phyloP scores from a whole-genome alignment of 2,797 vertebrate species.

The Mormyrops boulengeri region DNA sequence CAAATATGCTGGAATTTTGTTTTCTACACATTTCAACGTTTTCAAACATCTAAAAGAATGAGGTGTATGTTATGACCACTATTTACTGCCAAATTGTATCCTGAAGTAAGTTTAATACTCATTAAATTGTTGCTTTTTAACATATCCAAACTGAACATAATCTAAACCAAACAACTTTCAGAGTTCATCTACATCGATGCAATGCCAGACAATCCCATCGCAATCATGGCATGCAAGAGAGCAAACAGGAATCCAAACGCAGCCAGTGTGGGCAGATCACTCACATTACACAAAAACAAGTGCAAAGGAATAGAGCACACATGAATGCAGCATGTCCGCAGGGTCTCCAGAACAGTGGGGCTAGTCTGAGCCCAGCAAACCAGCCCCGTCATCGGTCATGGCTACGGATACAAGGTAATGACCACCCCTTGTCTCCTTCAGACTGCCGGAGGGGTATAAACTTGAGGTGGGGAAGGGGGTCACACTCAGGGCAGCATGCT shows the following conservation, averaged over 20 bases:
- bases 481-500: conserved; percentile 33
- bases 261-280: background rate
- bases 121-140: background rate
- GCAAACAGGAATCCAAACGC: background rate
- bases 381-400: background rate
- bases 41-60: background rate
- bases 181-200: background rate
- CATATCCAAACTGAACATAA: background rate
- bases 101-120: background rate
- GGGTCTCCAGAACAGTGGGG: background rate
- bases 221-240: background rate
- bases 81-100: background rate
- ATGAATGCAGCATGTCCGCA: background rate
- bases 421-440: background rate
- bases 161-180: background rate
- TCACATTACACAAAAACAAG: background rate
- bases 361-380: background rate
- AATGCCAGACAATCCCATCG: background rate
- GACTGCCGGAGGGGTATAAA: background rate
- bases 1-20: background rate
- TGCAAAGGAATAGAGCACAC: background rate
- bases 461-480: background rate
- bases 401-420: background rate
- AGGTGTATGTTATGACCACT: background rate
- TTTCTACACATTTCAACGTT: background rate